Conservation (phyloP, 2,888 invertebrate genomes). For the Zele albiditarsus region DNA sequence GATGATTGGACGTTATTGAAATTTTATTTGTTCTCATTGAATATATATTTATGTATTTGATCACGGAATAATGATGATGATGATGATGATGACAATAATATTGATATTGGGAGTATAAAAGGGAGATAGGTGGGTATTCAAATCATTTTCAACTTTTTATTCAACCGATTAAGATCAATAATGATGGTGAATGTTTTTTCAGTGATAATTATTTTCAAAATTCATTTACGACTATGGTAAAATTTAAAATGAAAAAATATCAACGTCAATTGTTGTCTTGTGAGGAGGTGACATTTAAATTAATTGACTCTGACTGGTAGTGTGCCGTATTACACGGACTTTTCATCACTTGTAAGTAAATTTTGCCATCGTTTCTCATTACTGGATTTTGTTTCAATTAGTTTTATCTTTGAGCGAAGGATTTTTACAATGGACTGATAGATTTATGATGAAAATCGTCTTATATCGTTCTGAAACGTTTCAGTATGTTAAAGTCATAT, state of each 20-base stretch:
- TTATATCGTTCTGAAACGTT: no score
- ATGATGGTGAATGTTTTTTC: not conserved
- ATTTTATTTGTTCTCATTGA: no score
- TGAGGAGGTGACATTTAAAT: not conserved
- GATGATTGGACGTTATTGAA: no score
- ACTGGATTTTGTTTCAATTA: no score
- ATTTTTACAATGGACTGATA: no score
- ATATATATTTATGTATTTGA: not conserved
- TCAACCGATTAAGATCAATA: not conserved
- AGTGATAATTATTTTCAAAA: conserved; percentile 26
- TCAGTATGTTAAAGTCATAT: no score
- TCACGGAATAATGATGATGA: not conserved
- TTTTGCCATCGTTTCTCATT: not conserved
- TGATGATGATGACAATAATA: not conserved
- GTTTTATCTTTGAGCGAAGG: no score
- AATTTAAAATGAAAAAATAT: conserved; percentile 61
- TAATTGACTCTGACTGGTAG: not conserved
- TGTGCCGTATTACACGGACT: not conserved
- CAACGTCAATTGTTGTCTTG: not conserved
- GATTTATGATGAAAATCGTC: no score
- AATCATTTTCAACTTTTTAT: not conserved
- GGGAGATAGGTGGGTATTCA: not conserved
- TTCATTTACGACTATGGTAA: conserved; percentile 56
- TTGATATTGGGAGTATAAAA: not conserved
- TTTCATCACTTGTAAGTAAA: conserved; percentile 22